Conservation (phyloP, 2,797 vertebrate species). For the Sebastolobus altivelis region DNA sequence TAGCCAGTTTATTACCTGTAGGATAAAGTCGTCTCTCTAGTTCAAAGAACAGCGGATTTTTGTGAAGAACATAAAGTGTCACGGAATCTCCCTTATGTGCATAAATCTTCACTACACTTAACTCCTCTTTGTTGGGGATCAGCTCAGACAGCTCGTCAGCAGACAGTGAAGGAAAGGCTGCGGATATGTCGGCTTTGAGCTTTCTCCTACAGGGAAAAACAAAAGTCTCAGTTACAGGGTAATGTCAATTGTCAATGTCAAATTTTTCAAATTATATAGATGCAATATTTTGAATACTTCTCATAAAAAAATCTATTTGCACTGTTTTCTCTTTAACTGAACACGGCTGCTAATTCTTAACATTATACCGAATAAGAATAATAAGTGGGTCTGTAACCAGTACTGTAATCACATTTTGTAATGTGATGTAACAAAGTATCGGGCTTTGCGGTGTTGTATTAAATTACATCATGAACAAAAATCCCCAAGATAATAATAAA, state of each 20-base stretch:
- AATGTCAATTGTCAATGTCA: too few relatives aligned
- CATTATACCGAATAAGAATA: neutral
- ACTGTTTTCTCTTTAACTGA: neutral
- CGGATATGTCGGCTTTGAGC: constrained; percentile 88
- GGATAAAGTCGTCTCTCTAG: constrained; percentile 91
- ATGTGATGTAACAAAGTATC: neutral
- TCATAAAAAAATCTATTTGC: neutral
- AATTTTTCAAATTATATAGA: neutral
- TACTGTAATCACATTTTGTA: too few relatives aligned
- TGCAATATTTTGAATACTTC: too few relatives aligned
- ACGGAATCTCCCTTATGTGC: constrained; percentile 91
- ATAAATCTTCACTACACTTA: constrained; percentile 92
- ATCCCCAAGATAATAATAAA: neutral
- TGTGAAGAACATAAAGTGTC: constrained; percentile 89
- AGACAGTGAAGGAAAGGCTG: constrained; percentile 88
- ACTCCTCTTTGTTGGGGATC: constrained; percentile 93
- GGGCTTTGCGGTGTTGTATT: neutral
- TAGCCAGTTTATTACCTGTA: constrained; percentile 87
- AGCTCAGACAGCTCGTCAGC: constrained; percentile 88
- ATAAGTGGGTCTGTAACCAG: too few relatives aligned
- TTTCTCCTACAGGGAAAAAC: constrained; percentile 87
- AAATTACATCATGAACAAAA: neutral
- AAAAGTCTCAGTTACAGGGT: neutral
- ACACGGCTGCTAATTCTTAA: neutral
- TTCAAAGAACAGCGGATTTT: constrained; percentile 95